phyloP scores from a whole-genome alignment of 1,140 invertebrate genomes.

The Lepidostoma basale region DNA sequence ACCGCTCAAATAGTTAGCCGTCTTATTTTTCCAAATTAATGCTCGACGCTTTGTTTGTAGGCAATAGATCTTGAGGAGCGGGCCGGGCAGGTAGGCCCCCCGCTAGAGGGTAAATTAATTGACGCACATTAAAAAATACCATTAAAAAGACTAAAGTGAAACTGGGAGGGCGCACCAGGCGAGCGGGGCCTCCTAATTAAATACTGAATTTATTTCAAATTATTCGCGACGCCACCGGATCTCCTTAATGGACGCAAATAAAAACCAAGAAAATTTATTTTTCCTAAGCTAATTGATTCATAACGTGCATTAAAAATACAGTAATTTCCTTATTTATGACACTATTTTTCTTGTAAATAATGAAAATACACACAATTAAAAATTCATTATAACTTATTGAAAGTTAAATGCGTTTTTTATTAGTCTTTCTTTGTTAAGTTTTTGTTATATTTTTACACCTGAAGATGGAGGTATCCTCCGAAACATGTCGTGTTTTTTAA shows the following conservation, averaged over 20 bases:
- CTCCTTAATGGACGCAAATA: constrained; percentile 24
- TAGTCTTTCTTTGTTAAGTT: no score
- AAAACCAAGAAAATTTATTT: constrained; percentile 4
- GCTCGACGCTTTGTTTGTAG: constrained; percentile 21
- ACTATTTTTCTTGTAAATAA: no score
- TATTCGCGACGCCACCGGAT: constrained; percentile 15
- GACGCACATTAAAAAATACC: constrained; percentile 41
- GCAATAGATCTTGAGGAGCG: not conserved
- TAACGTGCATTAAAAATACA: no score
- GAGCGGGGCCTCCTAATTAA: constrained; percentile 18
- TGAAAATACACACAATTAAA: no score
- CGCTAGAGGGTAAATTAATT: constrained; percentile 37
- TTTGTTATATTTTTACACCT: no score
- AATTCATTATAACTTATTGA: no score
- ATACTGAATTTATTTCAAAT: constrained; percentile 26
- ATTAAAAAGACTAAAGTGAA: constrained; percentile 40
- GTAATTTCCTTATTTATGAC: no score
- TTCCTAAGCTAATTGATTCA: no score
- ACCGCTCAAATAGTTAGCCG: constrained; percentile 4
- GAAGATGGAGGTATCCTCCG: no score
- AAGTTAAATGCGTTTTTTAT: no score
- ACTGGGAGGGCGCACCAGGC: constrained; percentile 4
- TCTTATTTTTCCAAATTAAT: constrained; percentile 28
- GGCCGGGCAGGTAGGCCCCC: constrained; percentile 7
- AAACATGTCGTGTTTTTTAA: no score